A percentile compares a stretch with the other conserved stretches of the same genome.
These are phyloP conservation scores for Ostrea denselamellosa DNA, from an alignment of 1,140 invertebrate species.

Conservation along the genomic window DNA sequence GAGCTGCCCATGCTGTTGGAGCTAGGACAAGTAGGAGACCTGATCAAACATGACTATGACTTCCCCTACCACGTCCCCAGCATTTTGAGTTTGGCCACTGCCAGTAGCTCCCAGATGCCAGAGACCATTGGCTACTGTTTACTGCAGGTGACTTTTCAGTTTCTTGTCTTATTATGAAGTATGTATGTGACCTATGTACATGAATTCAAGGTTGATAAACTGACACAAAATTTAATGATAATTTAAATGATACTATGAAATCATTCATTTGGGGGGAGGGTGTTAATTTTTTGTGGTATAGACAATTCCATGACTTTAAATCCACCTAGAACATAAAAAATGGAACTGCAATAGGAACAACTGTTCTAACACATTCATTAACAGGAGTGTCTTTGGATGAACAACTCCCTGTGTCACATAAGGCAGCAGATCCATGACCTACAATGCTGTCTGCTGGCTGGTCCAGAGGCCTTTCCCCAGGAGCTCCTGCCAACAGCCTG, in stretches of 20 bases:
- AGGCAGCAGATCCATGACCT: slow-evolving; percentile 74
- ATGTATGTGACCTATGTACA: no score
- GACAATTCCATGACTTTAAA: no score
- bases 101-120: slow-evolving; percentile 71
- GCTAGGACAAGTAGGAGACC: slow-evolving; percentile 68
- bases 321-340: no score
- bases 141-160: slow-evolving; percentile 69
- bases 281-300: no score
- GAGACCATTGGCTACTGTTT: slow-evolving; percentile 76
- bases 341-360: no score
- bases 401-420: slow-evolving; percentile 75
- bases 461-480: slow-evolving; percentile 68
- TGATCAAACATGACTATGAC: slow-evolving; percentile 64
- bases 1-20: slow-evolving; percentile 74
- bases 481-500: slow-evolving; percentile 63
- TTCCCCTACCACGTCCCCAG: slow-evolving; percentile 77
- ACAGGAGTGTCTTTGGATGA: slow-evolving; percentile 76
- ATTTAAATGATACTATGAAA: no score
- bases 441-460: slow-evolving; percentile 68
- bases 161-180: neutral
- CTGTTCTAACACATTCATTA: neutral
- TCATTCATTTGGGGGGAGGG: no score
- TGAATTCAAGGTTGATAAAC: no score
- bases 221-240: no score
- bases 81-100: slow-evolving; percentile 70